These are phyloP conservation scores for Gastrophryne carolinensis DNA, from an alignment of 2,797 vertebrate species.

Conservation along the genomic window DNA sequence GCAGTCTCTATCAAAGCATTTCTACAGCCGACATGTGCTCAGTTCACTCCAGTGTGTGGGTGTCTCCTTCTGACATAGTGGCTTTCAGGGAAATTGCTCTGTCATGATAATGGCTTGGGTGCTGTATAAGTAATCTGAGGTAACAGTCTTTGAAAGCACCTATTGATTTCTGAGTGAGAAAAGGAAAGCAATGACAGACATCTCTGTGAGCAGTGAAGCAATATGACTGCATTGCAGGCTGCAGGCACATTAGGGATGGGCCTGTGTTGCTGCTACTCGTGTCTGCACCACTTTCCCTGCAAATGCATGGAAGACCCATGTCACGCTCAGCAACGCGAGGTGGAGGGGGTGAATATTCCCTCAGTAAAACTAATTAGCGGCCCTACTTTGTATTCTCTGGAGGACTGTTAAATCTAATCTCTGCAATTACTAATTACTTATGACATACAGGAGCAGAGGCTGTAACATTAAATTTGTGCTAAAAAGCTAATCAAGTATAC, in stretches of 20 bases:
- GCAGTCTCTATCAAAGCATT: constrained; percentile 37
- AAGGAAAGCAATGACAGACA: background rate
- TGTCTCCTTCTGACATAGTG: constrained; percentile 1
- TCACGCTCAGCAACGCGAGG: too few species aligned
- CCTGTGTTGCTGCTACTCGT: background rate
- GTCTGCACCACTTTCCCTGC: constrained; percentile 13
- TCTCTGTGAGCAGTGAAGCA: background rate
- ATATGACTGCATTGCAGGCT: constrained; percentile 43
- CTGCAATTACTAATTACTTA: background rate
- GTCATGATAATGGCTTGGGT: background rate
- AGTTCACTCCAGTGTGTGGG: constrained; percentile 14
- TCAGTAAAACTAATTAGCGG: background rate
- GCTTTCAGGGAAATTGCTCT: constrained; percentile 39
- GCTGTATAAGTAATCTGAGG: background rate
- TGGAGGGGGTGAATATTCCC: background rate
- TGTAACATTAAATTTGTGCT: background rate
- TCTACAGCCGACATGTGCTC: background rate
- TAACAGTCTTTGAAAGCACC: background rate
- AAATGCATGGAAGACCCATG: background rate
- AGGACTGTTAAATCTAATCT: background rate
- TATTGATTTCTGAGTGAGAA: background rate
- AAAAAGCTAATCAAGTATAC: too few species aligned
- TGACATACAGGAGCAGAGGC: background rate
- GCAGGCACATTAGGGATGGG: constrained; percentile 16
- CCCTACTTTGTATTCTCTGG: background rate